phyloP scores from a whole-genome alignment of 2,888 invertebrate genomes.

The Leucophenga maculata region DNA sequence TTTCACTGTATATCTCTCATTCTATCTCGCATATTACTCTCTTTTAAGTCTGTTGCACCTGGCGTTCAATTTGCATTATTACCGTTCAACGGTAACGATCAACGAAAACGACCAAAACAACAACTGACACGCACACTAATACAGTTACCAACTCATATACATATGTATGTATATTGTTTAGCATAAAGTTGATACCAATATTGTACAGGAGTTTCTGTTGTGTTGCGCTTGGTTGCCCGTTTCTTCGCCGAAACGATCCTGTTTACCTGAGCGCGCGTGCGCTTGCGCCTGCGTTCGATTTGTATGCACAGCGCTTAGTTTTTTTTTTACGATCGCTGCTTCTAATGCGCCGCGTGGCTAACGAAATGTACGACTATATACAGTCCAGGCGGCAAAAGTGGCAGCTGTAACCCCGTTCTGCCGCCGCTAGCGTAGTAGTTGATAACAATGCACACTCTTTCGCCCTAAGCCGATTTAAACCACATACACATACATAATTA shows the following conservation, averaged over 20 bases:
- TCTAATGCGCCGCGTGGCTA: neutral
- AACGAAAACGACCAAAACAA: slow-evolving; percentile 1
- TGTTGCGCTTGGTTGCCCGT: neutral
- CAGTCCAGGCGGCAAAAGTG: neutral
- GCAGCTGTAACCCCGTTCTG: neutral
- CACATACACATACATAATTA: neutral
- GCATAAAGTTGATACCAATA: neutral
- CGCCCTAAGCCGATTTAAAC: slow-evolving; percentile 7
- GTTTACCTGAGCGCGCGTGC: slow-evolving; percentile 5
- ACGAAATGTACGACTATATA: neutral
- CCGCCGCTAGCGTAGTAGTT: neutral
- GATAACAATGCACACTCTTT: neutral
- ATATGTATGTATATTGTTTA: neutral
- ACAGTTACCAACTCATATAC: neutral
- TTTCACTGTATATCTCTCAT: neutral
- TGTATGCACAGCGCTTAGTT: neutral
- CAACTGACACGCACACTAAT: slow-evolving; percentile 17
- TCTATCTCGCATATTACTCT: neutral
- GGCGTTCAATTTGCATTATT: slow-evolving; percentile 65
- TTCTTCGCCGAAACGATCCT: neutral
- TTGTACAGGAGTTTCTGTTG: neutral
- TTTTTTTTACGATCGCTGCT: neutral
- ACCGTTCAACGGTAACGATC: slow-evolving; percentile 40
- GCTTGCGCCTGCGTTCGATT: neutral
- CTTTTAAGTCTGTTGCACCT: slow-evolving; percentile 55